Conservation (phyloP, 2,888 invertebrate genomes). For the Blera fallax region DNA sequence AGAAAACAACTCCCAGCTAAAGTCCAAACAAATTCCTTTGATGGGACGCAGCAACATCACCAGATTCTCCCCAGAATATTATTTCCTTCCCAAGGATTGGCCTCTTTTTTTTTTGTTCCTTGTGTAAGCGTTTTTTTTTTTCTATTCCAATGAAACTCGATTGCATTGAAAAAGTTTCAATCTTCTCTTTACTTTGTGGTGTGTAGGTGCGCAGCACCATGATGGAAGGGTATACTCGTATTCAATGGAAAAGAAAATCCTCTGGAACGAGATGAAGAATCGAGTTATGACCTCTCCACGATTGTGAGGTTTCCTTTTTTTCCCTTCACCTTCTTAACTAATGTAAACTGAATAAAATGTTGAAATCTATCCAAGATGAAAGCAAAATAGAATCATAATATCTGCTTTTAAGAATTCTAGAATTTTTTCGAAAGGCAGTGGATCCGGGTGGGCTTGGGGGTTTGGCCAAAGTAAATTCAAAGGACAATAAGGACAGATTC, state of each 20-base stretch:
- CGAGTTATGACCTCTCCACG: background rate
- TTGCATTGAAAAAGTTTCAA: conserved; percentile 1
- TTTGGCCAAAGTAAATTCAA: background rate
- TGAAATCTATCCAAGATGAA: background rate
- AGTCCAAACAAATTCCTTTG: background rate
- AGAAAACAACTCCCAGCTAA: background rate
- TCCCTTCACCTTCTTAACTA: background rate
- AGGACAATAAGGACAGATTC: conserved; percentile 11
- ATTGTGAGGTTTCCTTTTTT: background rate
- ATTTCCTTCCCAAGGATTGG: too few species aligned
- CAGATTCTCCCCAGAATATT: background rate
- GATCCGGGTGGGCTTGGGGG: background rate
- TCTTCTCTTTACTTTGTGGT: background rate
- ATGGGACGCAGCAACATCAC: background rate
- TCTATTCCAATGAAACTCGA: background rate
- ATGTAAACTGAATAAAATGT: background rate
- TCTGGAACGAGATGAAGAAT: background rate
- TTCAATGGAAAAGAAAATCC: background rate
- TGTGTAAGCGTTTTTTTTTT: background rate
- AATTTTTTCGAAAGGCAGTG: background rate
- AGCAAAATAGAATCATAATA: conserved; percentile 1
- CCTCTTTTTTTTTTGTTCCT: too few species aligned
- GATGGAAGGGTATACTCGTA: background rate
- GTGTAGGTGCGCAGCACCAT: background rate
- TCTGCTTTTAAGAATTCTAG: background rate